A percentile compares a stretch with the other conserved stretches of the same genome.
These are phyloP conservation scores for Scyliorhinus canicula DNA, from an alignment of 2,797 vertebrate species.

Conservation along the genomic window DNA sequence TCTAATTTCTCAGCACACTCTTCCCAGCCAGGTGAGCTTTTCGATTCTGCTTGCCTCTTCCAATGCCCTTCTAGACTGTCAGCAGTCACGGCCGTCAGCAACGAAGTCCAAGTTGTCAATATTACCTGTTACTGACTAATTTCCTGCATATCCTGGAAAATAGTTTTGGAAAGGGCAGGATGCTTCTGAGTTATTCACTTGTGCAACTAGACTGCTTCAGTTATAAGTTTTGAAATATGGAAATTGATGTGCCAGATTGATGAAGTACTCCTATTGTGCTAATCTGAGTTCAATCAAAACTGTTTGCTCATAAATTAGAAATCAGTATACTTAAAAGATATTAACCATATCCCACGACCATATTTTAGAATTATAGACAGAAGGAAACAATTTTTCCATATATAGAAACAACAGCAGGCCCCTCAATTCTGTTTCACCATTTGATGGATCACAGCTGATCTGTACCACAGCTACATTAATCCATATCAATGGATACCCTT, in stretches of 20 bases:
- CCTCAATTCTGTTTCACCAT: neutral
- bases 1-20: neutral
- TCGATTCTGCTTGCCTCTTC: too few relatives aligned
- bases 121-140: neutral
- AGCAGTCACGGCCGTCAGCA: neutral
- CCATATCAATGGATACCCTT: neutral
- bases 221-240: neutral
- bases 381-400: neutral
- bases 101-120: neutral
- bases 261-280: neutral
- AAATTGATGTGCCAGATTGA: neutral
- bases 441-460: neutral
- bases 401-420: neutral
- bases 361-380: neutral
- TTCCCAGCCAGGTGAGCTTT: neutral
- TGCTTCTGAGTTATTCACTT: neutral
- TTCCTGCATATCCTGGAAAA: neutral
- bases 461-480: neutral
- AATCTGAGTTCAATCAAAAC: neutral
- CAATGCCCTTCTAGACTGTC: neutral
- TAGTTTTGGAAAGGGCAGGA: neutral
- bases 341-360: neutral
- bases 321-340: neutral
- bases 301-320: neutral
- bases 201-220: neutral